A percentile compares a stretch with the other conserved stretches of the same genome.
Conservation (phyloP, 2,113 vertebrate genomes). For the Aplodontia rufa region DNA sequence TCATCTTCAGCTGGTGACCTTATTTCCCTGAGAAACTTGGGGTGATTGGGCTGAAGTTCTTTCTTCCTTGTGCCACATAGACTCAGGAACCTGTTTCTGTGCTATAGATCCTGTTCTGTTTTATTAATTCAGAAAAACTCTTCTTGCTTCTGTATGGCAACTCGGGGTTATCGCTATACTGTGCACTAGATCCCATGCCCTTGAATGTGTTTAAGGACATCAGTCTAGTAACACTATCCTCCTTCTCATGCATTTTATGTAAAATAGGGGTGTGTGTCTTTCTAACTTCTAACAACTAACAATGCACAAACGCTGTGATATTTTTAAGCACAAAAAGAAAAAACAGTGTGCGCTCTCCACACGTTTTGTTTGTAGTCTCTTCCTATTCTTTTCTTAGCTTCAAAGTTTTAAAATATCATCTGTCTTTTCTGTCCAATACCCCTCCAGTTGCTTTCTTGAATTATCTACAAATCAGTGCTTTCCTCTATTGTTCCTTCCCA, state of each 20-base stretch:
- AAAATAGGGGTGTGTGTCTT: too few species aligned
- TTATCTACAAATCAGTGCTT: neutral
- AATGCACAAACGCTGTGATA: neutral
- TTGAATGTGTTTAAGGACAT: neutral
- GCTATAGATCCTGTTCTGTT: neutral
- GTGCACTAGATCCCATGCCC: neutral
- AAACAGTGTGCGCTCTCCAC: neutral
- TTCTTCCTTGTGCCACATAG: fast-evolving
- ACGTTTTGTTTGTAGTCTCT: neutral
- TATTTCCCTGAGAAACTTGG: neutral
- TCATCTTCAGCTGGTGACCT: neutral
- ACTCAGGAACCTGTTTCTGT: neutral
- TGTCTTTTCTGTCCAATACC: neutral
- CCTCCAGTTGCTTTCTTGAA: neutral
- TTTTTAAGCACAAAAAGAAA: neutral
- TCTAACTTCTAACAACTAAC: neutral
- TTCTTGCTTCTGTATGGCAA: neutral
- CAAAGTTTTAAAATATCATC: neutral
- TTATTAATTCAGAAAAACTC: neutral
- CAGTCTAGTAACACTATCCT: neutral
- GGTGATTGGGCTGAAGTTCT: too few species aligned
- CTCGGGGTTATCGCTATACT: too few species aligned
- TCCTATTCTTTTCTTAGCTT: neutral
- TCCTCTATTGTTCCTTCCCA: neutral
- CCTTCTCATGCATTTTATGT: neutral